Conservation (phyloP, 1,140 invertebrate species). For the Elysia chlorotica region DNA sequence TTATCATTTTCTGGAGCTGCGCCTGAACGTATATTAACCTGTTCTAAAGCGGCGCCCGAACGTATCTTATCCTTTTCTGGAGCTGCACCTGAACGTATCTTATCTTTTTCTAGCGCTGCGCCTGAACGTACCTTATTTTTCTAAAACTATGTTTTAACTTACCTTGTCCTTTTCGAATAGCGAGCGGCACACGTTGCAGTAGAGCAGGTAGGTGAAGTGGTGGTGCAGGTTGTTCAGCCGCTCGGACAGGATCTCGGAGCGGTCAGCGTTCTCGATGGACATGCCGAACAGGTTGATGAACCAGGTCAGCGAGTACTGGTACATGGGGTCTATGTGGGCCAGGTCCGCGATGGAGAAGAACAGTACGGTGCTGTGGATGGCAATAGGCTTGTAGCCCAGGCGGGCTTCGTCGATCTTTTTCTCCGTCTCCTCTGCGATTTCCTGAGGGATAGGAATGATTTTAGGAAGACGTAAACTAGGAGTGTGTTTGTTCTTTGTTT, state of each 20-base stretch:
- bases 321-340: slow-evolving; percentile 63
- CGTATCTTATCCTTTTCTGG: no score
- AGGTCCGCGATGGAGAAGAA: slow-evolving; percentile 64
- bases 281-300: slow-evolving; percentile 62
- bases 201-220: slow-evolving; percentile 62
- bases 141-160: no score
- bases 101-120: no score
- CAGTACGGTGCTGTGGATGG: slow-evolving; percentile 60
- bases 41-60: no score
- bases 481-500: no score
- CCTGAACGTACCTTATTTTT: no score
- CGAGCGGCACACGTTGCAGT: slow-evolving; percentile 61
- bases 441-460: slow-evolving; percentile 34
- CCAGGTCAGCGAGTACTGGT: slow-evolving; percentile 63
- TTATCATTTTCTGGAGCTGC: no score
- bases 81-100: no score
- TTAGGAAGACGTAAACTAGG: no score
- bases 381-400: slow-evolving; percentile 59
- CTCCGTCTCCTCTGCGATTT: slow-evolving; percentile 59
- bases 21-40: no score
- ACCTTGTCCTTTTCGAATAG: slow-evolving; percentile 63
- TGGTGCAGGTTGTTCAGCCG: slow-evolving; percentile 61
- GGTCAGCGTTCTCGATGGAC: slow-evolving; percentile 58
- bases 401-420: slow-evolving; percentile 60
- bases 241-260: slow-evolving; percentile 51